Evolutionary conservation across 2,888 invertebrate genomes (phyloP), one percentile per base, ranked within the genome.

Genomic region (Trachelus tabidus): DNA sequence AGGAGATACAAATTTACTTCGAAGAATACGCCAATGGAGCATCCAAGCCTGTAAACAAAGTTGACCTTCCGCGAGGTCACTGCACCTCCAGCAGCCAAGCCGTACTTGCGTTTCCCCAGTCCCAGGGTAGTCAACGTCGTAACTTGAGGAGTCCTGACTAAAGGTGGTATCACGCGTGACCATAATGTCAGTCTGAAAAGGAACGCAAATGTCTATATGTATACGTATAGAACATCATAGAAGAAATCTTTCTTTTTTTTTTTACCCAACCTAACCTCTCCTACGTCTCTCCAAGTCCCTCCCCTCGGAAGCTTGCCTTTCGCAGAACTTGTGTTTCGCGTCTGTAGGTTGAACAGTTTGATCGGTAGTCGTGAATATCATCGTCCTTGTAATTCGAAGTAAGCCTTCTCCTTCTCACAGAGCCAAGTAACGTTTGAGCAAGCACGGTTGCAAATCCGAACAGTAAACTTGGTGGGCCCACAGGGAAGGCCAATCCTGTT

Each of bases 11-110:
- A 56, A 56, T 23, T 23, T 2, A 23, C 56, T 23, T 56, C 9
- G 23, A 56, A 56, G 56, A 56, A 56, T 56, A 23, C 23, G 56
- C 23, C 56, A 23, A 56, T 23, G 56, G 56, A 2, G 56, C 9
- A 56, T 56, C 56, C 56, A 23, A 23, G 56, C 23, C 56, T 56
- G 56, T 56, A 56, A 56, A 56, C 56, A 56, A 56, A 56, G 56
- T 80, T 80, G 80, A 75, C 83, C 84, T 85, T 85, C 82, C 79
- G 35, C 77, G 80, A 83, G 84, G 80, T 74, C 84, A 80, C 77
- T 83, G 84, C 81, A 83, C 81, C 77, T 34, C n/a, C 69, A 75
- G 77, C 69, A 75, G 76, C 68, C 76, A 12, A 30, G 73, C 76
- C 76, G 73, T 83, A 82, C 81, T 84, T 79, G 80, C 76, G 77